Conservation (phyloP, 1,140 invertebrate species). For the Rhyacophila brunnea region DNA sequence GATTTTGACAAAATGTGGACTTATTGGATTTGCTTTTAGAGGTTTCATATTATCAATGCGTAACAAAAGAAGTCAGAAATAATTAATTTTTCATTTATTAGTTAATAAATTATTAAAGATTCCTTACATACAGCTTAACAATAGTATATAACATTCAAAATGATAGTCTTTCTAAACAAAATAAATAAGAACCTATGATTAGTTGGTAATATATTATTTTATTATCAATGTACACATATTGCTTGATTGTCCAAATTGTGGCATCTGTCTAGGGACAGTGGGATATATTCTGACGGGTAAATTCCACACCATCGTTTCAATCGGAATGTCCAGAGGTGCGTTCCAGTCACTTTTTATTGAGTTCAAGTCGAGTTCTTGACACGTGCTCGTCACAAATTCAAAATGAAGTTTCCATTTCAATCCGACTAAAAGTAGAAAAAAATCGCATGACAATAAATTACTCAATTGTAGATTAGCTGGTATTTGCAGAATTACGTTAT, state of each 20-base stretch:
- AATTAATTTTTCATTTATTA: too few species aligned
- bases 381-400: slow-evolving; percentile 87
- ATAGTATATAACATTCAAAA: background rate
- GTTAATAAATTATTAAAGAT: too few species aligned
- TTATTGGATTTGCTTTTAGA: too few species aligned
- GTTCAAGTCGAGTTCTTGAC: slow-evolving; percentile 45
- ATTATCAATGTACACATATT: slow-evolving; percentile 50
- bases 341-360: slow-evolving; percentile 69
- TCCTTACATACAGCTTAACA: too few species aligned
- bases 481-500: too few species aligned
- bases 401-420: slow-evolving; percentile 93
- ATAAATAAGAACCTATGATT: background rate
- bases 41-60: too few species aligned
- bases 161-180: background rate
- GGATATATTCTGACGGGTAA: slow-evolving; percentile 90
- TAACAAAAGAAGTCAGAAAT: too few species aligned
- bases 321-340: slow-evolving; percentile 79
- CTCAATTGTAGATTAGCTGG: too few species aligned
- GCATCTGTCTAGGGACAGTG: slow-evolving; percentile 79
- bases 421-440: slow-evolving; percentile 62
- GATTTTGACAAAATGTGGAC: too few species aligned
- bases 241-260: slow-evolving; percentile 53
- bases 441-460: too few species aligned
- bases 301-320: slow-evolving; percentile 98
- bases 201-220: slow-evolving; percentile 39